A percentile compares a stretch with the other conserved stretches of the same genome.
phyloP scores from a whole-genome alignment of 2,113 vertebrate species.

The Aegithalos caudatus region DNA sequence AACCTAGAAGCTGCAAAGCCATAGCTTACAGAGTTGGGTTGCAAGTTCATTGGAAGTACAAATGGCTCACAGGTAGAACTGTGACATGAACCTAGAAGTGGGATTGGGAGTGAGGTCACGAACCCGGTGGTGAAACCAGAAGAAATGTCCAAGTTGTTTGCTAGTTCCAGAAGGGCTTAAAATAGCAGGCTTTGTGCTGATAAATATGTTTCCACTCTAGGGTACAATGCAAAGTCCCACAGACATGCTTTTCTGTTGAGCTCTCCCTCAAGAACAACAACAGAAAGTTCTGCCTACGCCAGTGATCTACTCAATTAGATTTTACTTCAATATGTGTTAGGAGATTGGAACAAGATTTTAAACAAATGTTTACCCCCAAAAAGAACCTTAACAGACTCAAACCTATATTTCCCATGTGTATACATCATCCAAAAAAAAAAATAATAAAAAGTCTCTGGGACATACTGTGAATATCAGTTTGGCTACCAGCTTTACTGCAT shows the following conservation, averaged over 20 bases:
- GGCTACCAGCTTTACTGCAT: conserved; percentile 3
- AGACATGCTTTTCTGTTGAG: neutral
- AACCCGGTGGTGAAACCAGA: neutral
- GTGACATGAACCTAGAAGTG: neutral
- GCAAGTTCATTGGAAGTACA: neutral
- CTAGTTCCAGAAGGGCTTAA: neutral
- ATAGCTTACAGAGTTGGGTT: neutral
- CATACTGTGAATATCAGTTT: neutral
- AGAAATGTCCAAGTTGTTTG: neutral
- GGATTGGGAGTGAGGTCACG: neutral
- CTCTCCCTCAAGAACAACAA: conserved; percentile 35
- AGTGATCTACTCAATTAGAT: conserved; percentile 42
- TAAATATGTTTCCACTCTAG: conserved; percentile 38
- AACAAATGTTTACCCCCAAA: neutral
- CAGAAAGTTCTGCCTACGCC: neutral
- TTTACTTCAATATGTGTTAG: conserved; percentile 46
- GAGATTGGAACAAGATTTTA: conserved; percentile 49
- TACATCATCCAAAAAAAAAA: neutral
- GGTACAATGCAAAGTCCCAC: neutral
- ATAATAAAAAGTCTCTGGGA: neutral
- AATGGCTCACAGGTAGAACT: neutral
- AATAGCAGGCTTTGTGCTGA: neutral
- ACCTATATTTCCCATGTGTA: neutral
- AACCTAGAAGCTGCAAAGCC: neutral
- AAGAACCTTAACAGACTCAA: conserved; percentile 8